phyloP scores from a whole-genome alignment of 1,140 invertebrate genomes.

The Gryllus bimaculatus region DNA sequence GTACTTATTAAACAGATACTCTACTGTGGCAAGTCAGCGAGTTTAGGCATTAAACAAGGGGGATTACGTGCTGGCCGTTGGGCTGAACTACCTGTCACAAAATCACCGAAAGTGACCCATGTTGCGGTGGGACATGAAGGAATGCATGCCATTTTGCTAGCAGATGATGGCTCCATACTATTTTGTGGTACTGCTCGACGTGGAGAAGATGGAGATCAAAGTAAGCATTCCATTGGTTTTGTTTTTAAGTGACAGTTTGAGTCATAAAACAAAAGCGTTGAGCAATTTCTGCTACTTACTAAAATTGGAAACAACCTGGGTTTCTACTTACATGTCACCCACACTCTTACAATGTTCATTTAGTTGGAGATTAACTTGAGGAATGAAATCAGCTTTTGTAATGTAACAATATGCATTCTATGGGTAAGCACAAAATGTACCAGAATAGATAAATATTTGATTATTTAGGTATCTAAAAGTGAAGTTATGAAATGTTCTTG shows the following conservation, averaged over 20 bases:
- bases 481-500: too few species aligned
- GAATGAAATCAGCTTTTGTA: too few species aligned
- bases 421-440: too few species aligned
- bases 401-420: too few species aligned
- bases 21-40: conserved; percentile 66
- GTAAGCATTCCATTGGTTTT: conserved; percentile 27
- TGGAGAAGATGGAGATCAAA: conserved; percentile 85
- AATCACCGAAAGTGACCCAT: conserved; percentile 64
- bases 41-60: conserved; percentile 58
- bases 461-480: too few species aligned
- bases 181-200: conserved; percentile 82
- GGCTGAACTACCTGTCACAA: conserved; percentile 64
- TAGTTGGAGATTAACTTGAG: too few species aligned
- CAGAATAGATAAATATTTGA: too few species aligned
- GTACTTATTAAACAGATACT: conserved; percentile 43
- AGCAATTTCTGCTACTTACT: too few species aligned
- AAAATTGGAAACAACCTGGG: too few species aligned
- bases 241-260: neutral
- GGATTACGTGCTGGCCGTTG: conserved; percentile 49
- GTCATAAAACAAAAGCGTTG: neutral
- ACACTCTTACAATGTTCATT: too few species aligned
- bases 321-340: too few species aligned
- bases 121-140: conserved; percentile 88
- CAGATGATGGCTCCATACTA: conserved; percentile 80
- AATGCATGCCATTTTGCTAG: conserved; percentile 75